Conservation (phyloP, 35 echinoderm and acorn worm species). For the Stichopus chloronotus region DNA sequence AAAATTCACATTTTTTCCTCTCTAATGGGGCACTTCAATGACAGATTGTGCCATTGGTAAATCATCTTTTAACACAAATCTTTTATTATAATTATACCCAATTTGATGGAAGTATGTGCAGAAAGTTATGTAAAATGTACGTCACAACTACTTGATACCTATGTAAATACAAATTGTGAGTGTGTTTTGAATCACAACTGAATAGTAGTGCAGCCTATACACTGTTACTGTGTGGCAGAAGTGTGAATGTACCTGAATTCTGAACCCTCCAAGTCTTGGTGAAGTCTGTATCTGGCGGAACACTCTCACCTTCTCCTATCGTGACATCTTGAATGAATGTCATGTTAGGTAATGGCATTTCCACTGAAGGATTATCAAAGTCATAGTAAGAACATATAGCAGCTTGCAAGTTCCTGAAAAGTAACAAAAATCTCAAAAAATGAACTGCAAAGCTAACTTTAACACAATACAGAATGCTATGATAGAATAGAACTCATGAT, state of each 20-base stretch:
- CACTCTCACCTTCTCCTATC: conserved; percentile 96
- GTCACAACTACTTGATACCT: too few species aligned
- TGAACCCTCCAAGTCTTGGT: conserved; percentile 96
- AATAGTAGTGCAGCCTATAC: too few species aligned
- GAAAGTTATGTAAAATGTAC: too few species aligned
- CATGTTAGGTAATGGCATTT: conserved; percentile 77
- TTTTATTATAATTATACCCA: too few species aligned
- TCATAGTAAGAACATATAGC: conserved; percentile 97
- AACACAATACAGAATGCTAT: neutral
- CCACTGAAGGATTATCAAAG: conserved; percentile 74
- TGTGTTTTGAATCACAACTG: too few species aligned
- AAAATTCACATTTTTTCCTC: too few species aligned
- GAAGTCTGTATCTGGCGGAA: conserved; percentile 92
- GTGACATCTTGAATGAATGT: conserved; percentile 90
- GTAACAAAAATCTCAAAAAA: neutral
- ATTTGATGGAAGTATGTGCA: too few species aligned
- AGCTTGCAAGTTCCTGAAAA: conserved; percentile 95
- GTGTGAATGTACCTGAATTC: conserved; percentile 73
- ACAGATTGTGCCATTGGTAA: too few species aligned
- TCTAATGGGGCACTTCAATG: too few species aligned
- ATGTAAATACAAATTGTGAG: too few species aligned
- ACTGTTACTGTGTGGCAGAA: neutral
- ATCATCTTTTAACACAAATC: too few species aligned
- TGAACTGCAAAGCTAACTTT: neutral
- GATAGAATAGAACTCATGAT: neutral